A percentile compares a stretch with the other conserved stretches of the same genome.
phyloP scores from a whole-genome alignment of 2,797 vertebrate genomes.

The Cyprinella venusta region DNA sequence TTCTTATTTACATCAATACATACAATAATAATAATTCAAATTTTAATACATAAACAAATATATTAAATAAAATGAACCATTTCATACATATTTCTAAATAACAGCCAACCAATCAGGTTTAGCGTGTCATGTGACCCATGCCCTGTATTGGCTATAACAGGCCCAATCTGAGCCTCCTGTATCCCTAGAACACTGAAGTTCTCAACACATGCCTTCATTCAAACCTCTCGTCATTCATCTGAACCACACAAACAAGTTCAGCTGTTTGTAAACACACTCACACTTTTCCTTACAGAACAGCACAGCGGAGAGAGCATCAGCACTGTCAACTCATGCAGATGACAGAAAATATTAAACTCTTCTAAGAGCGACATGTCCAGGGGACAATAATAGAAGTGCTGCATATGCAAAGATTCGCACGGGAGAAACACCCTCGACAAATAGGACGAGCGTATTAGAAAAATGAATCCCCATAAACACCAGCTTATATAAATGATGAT shows the following conservation, averaged over 20 bases:
- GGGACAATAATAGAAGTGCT: constrained; percentile 3
- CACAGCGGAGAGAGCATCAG: neutral
- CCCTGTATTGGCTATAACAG: neutral
- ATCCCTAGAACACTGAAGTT: neutral
- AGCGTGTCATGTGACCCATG: neutral
- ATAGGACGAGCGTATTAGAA: neutral
- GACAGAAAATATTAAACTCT: constrained; percentile 13
- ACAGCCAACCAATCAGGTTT: neutral
- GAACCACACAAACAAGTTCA: constrained; percentile 31
- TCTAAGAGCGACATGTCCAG: constrained; percentile 15
- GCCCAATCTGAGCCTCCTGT: neutral
- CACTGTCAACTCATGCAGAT: neutral
- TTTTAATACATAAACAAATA: neutral
- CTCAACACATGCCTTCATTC: constrained; percentile 9
- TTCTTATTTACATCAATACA: neutral
- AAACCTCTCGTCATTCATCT: constrained; percentile 2
- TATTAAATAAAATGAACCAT: neutral
- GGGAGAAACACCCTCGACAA: constrained; percentile 6
- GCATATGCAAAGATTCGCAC: neutral
- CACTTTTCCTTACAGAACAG: neutral
- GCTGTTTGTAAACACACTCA: constrained; percentile 49
- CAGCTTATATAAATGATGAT: constrained; percentile 54
- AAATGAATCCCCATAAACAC: constrained; percentile 33
- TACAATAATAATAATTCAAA: neutral
- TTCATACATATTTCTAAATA: neutral